Conservation (phyloP, 2,113 vertebrate genomes). For the rabbit (Oryctolagus cuniculus) region DNA sequence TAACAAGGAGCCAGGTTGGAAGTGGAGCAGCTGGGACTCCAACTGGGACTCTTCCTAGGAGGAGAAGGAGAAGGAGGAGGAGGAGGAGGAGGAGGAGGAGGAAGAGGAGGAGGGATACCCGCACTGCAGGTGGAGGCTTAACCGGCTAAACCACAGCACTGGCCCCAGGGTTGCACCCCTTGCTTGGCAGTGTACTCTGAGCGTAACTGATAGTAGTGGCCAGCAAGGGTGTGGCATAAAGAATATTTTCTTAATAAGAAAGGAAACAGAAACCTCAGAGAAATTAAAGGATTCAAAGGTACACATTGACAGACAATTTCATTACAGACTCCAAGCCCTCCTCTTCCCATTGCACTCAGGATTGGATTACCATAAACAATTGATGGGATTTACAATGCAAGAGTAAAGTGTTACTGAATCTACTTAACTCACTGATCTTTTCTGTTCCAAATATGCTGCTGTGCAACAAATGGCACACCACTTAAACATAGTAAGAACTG, state of each 20-base stretch:
- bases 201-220: too few species aligned
- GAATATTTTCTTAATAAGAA: neutral
- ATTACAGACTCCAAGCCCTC: neutral
- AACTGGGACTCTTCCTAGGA: too few species aligned
- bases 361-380: neutral
- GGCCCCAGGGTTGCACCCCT: too few species aligned
- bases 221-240: neutral
- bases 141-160: too few species aligned
- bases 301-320: neutral
- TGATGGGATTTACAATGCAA: neutral
- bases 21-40: too few species aligned
- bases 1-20: too few species aligned
- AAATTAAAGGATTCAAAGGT: neutral
- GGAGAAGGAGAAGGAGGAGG: too few species aligned
- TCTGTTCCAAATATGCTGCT: neutral
- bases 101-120: too few species aligned
- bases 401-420: neutral
- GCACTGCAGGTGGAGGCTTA: too few species aligned
- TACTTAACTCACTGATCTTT: neutral
- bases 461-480: neutral
- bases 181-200: too few species aligned
- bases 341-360: neutral
- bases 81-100: too few species aligned
- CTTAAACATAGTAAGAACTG: neutral
- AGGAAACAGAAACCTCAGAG: neutral